phyloP scores from a whole-genome alignment of 2,888 invertebrate species.

The Thysanoteuthis rhombus region DNA sequence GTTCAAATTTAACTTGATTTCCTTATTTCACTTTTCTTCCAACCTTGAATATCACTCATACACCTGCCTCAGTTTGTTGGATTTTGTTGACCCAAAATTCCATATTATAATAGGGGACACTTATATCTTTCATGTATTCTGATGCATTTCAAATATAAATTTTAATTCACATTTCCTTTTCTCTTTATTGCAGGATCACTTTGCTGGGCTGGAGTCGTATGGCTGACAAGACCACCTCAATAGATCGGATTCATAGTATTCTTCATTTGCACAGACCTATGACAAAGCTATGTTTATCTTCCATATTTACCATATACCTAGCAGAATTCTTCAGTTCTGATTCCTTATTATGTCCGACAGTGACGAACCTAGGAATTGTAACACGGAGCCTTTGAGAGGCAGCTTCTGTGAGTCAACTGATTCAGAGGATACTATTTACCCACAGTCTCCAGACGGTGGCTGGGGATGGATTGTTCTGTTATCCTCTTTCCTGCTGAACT shows the following conservation, averaged over 20 bases:
- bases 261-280: conserved; percentile 57
- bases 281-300: conserved; percentile 57
- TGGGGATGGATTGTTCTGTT: conserved; percentile 94
- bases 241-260: conserved; percentile 37
- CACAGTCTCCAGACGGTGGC: conserved; percentile 80
- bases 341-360: conserved; percentile 44
- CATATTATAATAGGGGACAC: too few relatives aligned
- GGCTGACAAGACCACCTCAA: conserved; percentile 15
- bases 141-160: too few relatives aligned
- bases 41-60: too few relatives aligned
- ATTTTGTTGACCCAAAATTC: too few relatives aligned
- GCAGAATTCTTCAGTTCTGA: conserved; percentile 59
- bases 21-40: too few relatives aligned
- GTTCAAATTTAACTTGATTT: too few relatives aligned
- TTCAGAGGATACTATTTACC: conserved; percentile 44
- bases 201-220: conserved; percentile 28
- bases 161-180: background rate
- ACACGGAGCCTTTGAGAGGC: conserved; percentile 31
- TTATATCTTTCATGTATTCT: too few relatives aligned
- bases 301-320: conserved; percentile 54
- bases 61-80: too few relatives aligned
- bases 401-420: conserved; percentile 42
- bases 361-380: conserved; percentile 35
- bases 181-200: background rate
- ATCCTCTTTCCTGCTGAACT: conserved; percentile 87